Evolutionary conservation across 1,140 invertebrate genomes (phyloP), one percentile per base, ranked within the genome.

Genomic region (Diabrotica undecimpunctata): DNA sequence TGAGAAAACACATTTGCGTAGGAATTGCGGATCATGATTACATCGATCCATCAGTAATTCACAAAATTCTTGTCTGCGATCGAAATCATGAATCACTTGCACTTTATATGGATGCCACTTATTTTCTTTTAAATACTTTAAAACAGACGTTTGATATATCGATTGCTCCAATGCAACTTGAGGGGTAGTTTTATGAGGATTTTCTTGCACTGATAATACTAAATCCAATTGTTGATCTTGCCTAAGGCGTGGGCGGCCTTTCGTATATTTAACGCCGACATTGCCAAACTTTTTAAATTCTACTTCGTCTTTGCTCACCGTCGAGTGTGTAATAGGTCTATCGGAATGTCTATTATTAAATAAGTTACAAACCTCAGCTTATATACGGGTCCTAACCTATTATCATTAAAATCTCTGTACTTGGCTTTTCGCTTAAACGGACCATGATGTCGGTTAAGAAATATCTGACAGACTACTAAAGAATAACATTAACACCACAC

Each of bases 251-350:
- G 52, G 7, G 6, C 52, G 12, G 14, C 6, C 55, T 25, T 0
- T 57, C 14, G 9, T 37, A 37, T 35, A 25, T 36, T 10, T 57
- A 57, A 10, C 55, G 37, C 35, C 14, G 9, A 37, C 35, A 57
- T 57, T 57, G n/a, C 13, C 14, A 57, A 57, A 57, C 25, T 57
- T 2, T 57, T 9, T 57, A 57, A 57, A 57, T 57, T 57, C 37
- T 57, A 35, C 55, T 57, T 57, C 10, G 36, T 36, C 13, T 39
- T 11, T 57, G 3, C 13, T 57, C 37, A 57, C 55, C 36, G 55
- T 57, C 55, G 55, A 57, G 37, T 10, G 37, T 57, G 36, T 36
- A 57, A 57, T 36, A 57, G 55, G 55, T 57, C 36, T 25, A 38
- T 57, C 14, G 37, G 55, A 10, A 57, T 57, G 37, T 57, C 37